Evolutionary conservation across 1,140 invertebrate species (phyloP), one percentile per base, ranked within the genome.

Genomic region (Polypedilum vanderplanki): DNA sequence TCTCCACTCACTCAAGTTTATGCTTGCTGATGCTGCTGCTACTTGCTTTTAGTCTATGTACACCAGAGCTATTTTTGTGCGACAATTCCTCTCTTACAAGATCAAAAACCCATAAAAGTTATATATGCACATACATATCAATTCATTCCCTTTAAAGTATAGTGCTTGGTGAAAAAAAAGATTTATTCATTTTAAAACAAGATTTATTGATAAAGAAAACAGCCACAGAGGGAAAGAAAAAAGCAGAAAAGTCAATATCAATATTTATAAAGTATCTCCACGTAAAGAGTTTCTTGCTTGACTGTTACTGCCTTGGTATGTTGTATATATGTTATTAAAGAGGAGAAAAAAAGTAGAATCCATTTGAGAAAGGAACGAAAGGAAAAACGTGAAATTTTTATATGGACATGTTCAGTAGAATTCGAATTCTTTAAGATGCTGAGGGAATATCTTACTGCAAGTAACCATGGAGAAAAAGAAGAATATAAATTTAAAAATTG

Each of bases 241-340:
- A 33, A 33, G 24, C 46, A 57, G 46, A 57, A 57, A 57, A 57
- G 46, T 57, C 46, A 57, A 57, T 57, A 57, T 57, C 46, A 57
- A 57, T 57, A 57, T 57, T 57, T 57, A 57, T 57, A 57, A 57
- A 57, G 46, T 57, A 57, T 57, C 46, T 57, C 46, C 46, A 57
- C 46, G 46, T 57, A 57, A 4, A 46, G 24, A 33, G 24, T 33
- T 33, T n/a, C n/a, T 33, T 33, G 24, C 24, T 33, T 33, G 24
- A 33, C 24, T 33, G 24, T 33, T 33, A 5, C 24, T 57, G 46
- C 3, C n/a, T 57, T 57, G 46, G 46, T 57, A 57, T 57, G 46
- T 57, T 57, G n/a, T 57, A 15, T 57, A 15, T 57, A n/a, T 57
- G n/a, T 57, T 57, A 57, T 57, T 57, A 57, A 57, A 57, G 3